A percentile compares a stretch with the other conserved stretches of the same genome.
These are phyloP conservation scores for Cacoxenus indagator DNA, from an alignment of 2,888 invertebrate genomes.

Conservation along the genomic window DNA sequence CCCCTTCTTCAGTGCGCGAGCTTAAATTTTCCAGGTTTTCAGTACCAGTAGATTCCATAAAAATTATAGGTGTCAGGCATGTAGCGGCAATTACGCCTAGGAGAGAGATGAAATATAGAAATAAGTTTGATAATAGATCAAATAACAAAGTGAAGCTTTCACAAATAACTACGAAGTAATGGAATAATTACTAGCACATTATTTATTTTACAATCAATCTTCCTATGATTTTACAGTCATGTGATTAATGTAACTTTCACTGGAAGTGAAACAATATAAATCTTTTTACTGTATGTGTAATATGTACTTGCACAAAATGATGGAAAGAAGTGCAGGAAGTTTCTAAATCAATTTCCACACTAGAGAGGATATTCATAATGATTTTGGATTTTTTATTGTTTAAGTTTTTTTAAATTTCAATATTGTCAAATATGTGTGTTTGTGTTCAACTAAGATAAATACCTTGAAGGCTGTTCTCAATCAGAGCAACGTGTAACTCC, in stretches of 20 bases:
- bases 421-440: neutral
- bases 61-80: conserved; percentile 67
- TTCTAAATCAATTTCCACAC: no score
- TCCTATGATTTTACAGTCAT: no score
- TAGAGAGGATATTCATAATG: no score
- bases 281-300: no score
- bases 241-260: no score
- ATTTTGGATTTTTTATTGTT: no score
- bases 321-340: no score
- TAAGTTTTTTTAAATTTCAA: neutral
- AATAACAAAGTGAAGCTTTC: neutral
- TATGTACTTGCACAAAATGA: no score
- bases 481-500: conserved; percentile 66
- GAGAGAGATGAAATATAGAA: conserved; percentile 11
- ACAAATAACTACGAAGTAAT: no score
- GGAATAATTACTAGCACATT: no score
- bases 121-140: neutral
- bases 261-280: no score
- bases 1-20: conserved; percentile 62
- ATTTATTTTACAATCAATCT: no score
- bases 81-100: conserved; percentile 68
- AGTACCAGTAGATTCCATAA: conserved; percentile 62
- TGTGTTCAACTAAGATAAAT: neutral
- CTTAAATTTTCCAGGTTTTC: conserved; percentile 60
- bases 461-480: conserved; percentile 68